Percentiles rank a stretch among this genome's conserved stretches.
Evolutionary conservation across 2,888 invertebrate species (phyloP).

Genomic region (Drosophila barbarae): DNA sequence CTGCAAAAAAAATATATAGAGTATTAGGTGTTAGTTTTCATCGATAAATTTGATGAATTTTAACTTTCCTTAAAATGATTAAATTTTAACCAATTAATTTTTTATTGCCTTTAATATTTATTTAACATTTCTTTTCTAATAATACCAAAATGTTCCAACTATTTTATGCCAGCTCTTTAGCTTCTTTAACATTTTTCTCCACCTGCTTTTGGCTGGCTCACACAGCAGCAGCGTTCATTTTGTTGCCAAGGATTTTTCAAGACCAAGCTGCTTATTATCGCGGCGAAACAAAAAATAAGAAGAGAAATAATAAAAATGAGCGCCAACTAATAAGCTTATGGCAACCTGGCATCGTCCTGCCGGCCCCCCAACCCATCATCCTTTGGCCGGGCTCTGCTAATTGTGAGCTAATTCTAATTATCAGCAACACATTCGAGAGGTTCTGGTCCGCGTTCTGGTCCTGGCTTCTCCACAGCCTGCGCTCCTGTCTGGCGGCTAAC

Average conservation of each 20-base stretch:
- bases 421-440: conserved; percentile 67
- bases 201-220: background rate
- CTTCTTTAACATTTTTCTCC: background rate
- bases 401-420: conserved; percentile 74
- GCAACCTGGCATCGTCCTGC: conserved; percentile 13
- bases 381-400: conserved; percentile 44
- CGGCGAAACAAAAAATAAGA: conserved; percentile 6
- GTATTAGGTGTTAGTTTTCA: too few relatives aligned
- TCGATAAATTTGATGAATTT: background rate
- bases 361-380: conserved; percentile 8
- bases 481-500: conserved; percentile 52
- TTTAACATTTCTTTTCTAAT: background rate
- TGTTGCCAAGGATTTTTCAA: conserved; percentile 50
- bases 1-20: background rate
- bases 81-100: background rate
- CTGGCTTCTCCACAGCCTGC: conserved; percentile 1
- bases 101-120: background rate
- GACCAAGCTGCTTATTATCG: conserved; percentile 73
- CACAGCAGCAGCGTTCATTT: conserved; percentile 26
- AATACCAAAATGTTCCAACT: background rate
- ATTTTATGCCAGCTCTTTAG: background rate
- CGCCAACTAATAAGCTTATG: conserved; percentile 67
- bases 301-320: conserved; percentile 53
- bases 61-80: background rate
- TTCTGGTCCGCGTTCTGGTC: conserved; percentile 12